Percentiles rank a stretch among this genome's conserved stretches.
Conservation (phyloP, 2,888 invertebrate species). For the Trichopoda pennipes region DNA sequence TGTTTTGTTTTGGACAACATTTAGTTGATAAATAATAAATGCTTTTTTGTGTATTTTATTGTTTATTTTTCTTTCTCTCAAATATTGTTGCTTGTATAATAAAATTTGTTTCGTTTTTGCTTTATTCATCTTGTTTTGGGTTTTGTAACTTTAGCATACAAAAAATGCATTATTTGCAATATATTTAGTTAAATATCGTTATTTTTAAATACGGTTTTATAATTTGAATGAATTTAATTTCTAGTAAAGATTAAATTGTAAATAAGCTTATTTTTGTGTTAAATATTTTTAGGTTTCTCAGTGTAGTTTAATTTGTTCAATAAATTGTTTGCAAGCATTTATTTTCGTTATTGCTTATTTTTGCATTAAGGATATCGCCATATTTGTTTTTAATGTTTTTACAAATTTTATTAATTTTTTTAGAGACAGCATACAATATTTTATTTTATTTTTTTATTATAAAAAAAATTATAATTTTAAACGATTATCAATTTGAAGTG, state of each 20-base stretch:
- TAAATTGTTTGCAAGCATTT: constrained; percentile 57
- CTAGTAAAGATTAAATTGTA: constrained; percentile 63
- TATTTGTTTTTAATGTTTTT: constrained; percentile 30
- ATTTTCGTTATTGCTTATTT: constrained; percentile 43
- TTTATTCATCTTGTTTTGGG: constrained; percentile 12
- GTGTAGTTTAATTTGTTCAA: constrained; percentile 66
- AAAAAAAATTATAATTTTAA: constrained; percentile 55
- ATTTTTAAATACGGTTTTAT: constrained; percentile 37
- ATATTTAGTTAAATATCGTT: constrained; percentile 37
- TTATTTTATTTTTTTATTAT: constrained; percentile 24
- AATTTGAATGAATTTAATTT: constrained; percentile 43
- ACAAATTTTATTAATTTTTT: constrained; percentile 27
- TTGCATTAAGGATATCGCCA: constrained; percentile 62
- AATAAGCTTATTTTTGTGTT: constrained; percentile 59
- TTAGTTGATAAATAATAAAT: constrained; percentile 64
- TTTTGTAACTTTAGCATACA: constrained; percentile 53
- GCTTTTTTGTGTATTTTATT: constrained; percentile 54
- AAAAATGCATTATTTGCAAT: constrained; percentile 60
- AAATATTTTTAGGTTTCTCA: constrained; percentile 33
- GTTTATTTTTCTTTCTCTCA: not conserved
- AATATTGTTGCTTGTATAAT: constrained; percentile 26
- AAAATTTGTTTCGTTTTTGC: constrained; percentile 38
- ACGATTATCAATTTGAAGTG: constrained; percentile 66
- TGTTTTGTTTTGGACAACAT: constrained; percentile 50
- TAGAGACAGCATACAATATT: constrained; percentile 65